Conservation (phyloP, 2,888 invertebrate species). For the Acrobasis suavella region DNA sequence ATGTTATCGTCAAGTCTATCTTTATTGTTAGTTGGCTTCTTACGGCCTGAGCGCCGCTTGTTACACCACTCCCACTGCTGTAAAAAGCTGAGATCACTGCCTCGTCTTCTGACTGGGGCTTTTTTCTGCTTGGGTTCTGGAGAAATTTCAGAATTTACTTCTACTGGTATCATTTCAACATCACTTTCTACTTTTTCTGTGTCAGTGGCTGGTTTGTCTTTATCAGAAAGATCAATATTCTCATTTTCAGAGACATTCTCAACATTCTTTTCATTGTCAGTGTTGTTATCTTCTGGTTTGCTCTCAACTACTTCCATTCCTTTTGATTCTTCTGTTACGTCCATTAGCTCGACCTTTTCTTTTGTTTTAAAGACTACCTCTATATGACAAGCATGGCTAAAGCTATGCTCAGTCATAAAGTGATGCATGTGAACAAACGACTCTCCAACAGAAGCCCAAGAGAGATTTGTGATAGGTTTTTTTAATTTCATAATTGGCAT, state of each 20-base stretch:
- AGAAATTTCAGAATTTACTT: constrained; percentile 45
- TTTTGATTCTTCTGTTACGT: constrained; percentile 61
- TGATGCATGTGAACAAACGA: constrained; percentile 85
- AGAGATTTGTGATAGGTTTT: constrained; percentile 81
- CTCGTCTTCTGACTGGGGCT: constrained; percentile 83
- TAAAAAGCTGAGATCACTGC: constrained; percentile 87
- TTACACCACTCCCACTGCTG: constrained; percentile 91
- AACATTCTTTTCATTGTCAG: constrained; percentile 52
- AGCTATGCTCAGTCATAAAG: constrained; percentile 83
- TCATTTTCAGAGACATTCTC: constrained; percentile 64
- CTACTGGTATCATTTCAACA: constrained; percentile 50
- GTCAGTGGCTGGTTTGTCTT: constrained; percentile 65
- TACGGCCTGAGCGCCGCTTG: constrained; percentile 79
- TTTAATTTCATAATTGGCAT: constrained; percentile 82
- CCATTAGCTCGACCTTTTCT: constrained; percentile 52
- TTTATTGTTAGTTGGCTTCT: constrained; percentile 79
- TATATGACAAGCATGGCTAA: constrained; percentile 79
- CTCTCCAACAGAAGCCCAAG: constrained; percentile 86
- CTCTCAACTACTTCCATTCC: constrained; percentile 52
- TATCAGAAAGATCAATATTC: constrained; percentile 70
- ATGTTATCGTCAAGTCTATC: constrained; percentile 84
- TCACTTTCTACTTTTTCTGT: constrained; percentile 66
- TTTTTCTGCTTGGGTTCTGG: constrained; percentile 74
- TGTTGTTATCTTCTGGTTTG: constrained; percentile 45
- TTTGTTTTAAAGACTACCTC: constrained; percentile 63